phyloP scores from a whole-genome alignment of 2,888 invertebrate genomes.

The Acleris laterana region DNA sequence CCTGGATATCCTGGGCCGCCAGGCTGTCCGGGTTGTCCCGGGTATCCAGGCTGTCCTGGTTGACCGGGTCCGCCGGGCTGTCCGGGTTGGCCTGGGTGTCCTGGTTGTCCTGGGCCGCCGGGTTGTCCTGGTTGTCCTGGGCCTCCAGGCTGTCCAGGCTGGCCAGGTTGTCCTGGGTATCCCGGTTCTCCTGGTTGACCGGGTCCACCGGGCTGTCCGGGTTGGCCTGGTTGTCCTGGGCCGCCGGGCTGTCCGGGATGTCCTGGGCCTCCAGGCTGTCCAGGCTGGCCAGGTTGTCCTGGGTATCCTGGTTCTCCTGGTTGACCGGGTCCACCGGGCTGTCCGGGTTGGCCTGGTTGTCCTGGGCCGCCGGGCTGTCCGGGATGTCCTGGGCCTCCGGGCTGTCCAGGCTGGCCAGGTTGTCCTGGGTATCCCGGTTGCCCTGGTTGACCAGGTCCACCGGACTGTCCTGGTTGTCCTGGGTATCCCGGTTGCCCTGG shows the following conservation, averaged over 20 bases:
- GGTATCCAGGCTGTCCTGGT: constrained; percentile 18
- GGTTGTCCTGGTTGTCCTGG: constrained; percentile 15
- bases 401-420: constrained; percentile 44
- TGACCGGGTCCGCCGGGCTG: constrained; percentile 20
- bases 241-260: constrained; percentile 65
- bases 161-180: constrained; percentile 44
- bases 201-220: constrained; percentile 26
- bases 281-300: constrained; percentile 53
- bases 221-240: constrained; percentile 32
- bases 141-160: constrained; percentile 37
- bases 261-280: constrained; percentile 57
- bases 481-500: constrained; percentile 28
- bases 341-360: constrained; percentile 29
- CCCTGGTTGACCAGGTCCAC: constrained; percentile 39
- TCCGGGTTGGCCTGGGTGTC: constrained; percentile 16
- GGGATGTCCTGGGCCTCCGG: constrained; percentile 30
- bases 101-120: constrained; percentile 11
- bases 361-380: constrained; percentile 35
- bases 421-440: constrained; percentile 42
- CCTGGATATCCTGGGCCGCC: too few relatives aligned
- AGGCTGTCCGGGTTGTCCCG: constrained; percentile 7
- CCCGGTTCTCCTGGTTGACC: constrained; percentile 42
- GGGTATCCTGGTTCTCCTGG: constrained; percentile 46
- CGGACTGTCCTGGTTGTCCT: constrained; percentile 23
- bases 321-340: constrained; percentile 47